Evolutionary conservation across 1,140 invertebrate genomes (phyloP), one percentile per base, ranked within the genome.

Genomic region (Calycopis cecrops): DNA sequence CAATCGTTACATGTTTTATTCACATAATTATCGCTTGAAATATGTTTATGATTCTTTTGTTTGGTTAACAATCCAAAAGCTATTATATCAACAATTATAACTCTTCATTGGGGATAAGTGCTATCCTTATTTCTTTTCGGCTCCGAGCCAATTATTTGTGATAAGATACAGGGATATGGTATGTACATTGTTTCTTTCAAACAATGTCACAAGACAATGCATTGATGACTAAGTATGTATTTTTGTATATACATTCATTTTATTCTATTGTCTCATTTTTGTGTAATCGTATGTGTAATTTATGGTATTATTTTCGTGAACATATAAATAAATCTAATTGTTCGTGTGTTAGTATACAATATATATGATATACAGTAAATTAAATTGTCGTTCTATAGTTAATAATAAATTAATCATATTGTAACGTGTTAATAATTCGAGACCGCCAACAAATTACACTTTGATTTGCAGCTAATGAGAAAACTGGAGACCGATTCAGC

Each of bases 401-500:
- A 28, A 28, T 28, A 28, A 28, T 28, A 3, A 2, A 28, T 28
- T 28, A 28, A 6, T 28, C 2, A 28, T 28, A 28, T 28, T 28
- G n/a, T n/a, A n/a, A n/a, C n/a, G 55, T 40, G 48, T 62, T 62
- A 62, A 64, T 52, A 57, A 57, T 59, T 59, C 57, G 52, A 38
- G 49, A 28, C 21, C 50, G 58, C 59, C 63, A 63, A 75, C 78
- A 79, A 82, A 82, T 82, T 79, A 74, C 71, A 55, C 63, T 73
- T 79, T 79, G 74, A 82, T 82, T 72, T 71, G 66, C 63, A 66
- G 67, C 67, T 80, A 79, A 76, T 81, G 73, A 81, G 80, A 85
- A 81, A 85, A 83, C 73, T 69, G 73, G n/a, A n/a, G 65, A 73
- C 64, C 73, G 73, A 79, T 74, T 77, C 73, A 63, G 53, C 62